Base-by-base conservation (phyloP, 2,797 vertebrate species). In the Poecilia picta region DNA sequence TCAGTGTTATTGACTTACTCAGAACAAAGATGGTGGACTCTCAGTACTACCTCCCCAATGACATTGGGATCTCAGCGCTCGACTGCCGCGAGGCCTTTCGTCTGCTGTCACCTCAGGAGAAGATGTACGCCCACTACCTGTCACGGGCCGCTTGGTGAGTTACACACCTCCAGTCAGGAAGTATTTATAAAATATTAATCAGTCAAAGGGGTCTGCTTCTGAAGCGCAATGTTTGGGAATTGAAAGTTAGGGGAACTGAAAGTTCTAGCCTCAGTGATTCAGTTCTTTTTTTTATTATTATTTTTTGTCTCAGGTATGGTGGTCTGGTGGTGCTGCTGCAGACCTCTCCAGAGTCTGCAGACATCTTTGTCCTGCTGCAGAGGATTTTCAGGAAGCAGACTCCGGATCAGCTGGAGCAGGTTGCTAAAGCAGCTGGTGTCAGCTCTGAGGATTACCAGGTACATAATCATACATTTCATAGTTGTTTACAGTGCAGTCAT, bases 41-140 rank as follows among this genome's bases (percentile, higher is more conserved):
- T 55, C 97, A 98, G 95, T 98, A 98, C 86, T 95, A 96, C 93
- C 96, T 98, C 75, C 97, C 97, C 76, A 98, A 97, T 86, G 97
- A 98, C 87, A 95, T 97, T 1, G 97, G 97, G 1, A 89, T 98
- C 53, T 96, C 96, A 6, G 93, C 95, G 16, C 95, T 98, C 70
- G 96, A 98, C 91, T 98, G 97, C 53, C 82, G 86, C 0, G 97
- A 98, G 86, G 97, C 97, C 36, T 98, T 98, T 88, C 94, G 85
- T 55, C 92, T 98, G 85, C 93, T 98, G 46, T 98, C 97, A 0
- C 90, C 95, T 72, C 94, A 96, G 78, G 97, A 98, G 89, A 95
- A 97, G 91, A 91, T 96, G 87, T 98, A 98, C 0, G 95, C 97
- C 25, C 97, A 98, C 89, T 96, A 97, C 89, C 91, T 98, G 81